Conservation (phyloP, 2,113 vertebrate species). For the Verasper variegatus region DNA sequence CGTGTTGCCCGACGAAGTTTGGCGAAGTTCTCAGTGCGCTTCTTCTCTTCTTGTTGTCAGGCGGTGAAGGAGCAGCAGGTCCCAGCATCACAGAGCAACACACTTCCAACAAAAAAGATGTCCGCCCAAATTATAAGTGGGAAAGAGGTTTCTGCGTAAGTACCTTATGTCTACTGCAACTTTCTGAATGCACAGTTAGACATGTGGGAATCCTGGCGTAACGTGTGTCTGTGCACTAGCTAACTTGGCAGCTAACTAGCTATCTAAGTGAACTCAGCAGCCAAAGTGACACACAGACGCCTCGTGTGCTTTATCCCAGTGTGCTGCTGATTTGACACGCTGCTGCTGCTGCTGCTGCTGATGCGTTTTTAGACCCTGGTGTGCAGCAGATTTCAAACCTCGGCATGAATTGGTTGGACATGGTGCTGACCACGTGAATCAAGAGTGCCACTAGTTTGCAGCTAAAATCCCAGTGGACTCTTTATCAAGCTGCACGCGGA, state of each 20-base stretch:
- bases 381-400: not conserved
- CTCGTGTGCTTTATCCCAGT: not conserved
- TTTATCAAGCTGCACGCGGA: too few species aligned
- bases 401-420: not conserved
- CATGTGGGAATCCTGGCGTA: not conserved
- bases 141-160: conserved; percentile 84
- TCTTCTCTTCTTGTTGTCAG: not conserved
- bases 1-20: conserved; percentile 2
- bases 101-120: conserved; percentile 62
- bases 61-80: not conserved
- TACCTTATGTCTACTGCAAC: not conserved
- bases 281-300: not conserved
- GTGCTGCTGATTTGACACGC: too few species aligned
- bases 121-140: conserved; percentile 81
- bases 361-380: too few species aligned
- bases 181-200: not conserved
- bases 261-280: not conserved
- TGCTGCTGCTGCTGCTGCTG: too few species aligned
- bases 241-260: conserved; percentile 42
- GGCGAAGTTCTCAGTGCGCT: not conserved
- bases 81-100: not conserved
- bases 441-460: not conserved
- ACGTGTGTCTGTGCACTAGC: conserved; percentile 19
- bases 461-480: too few species aligned
- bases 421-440: conserved; percentile 44